A percentile compares a stretch with the other conserved stretches of the same genome.
phyloP scores from a whole-genome alignment of 2,888 invertebrate species.

The Tenthredo distinguenda region DNA sequence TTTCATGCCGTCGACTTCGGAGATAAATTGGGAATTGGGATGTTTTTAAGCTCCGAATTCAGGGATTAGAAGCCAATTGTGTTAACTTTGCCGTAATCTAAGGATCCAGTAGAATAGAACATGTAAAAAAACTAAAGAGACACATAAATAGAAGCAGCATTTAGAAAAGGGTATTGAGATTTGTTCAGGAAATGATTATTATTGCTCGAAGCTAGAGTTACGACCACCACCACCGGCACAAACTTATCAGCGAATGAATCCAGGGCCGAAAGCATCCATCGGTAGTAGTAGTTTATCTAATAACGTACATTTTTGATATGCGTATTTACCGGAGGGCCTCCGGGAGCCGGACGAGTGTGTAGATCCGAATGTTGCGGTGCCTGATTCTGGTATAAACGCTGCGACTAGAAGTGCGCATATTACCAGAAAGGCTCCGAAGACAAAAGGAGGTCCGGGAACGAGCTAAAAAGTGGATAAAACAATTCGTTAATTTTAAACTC shows the following conservation, averaged over 20 bases:
- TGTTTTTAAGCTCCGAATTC: constrained; percentile 34
- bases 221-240: constrained; percentile 11
- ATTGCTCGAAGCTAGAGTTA: not conserved
- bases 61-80: not conserved
- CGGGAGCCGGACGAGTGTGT: constrained; percentile 83
- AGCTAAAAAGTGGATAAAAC: constrained; percentile 79
- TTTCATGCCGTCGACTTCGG: not conserved
- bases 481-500: not conserved
- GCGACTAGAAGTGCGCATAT: constrained; percentile 97
- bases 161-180: not conserved
- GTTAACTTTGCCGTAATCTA: constrained; percentile 1
- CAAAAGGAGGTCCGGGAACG: constrained; percentile 98
- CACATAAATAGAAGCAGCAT: not conserved
- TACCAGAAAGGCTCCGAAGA: constrained; percentile 97
- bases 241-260: constrained; percentile 7
- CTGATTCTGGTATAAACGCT: constrained; percentile 89
- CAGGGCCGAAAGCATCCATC: constrained; percentile 47
- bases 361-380: constrained; percentile 77
- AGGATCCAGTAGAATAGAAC: not conserved
- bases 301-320: constrained; percentile 79
- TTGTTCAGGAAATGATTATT: not conserved
- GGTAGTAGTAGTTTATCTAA: constrained; percentile 62
- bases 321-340: constrained; percentile 80
- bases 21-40: not conserved
- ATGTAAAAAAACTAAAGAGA: not conserved